Percentiles rank a stretch among this genome's conserved stretches.
phyloP scores from a whole-genome alignment of 2,888 invertebrate genomes.

The Cosmopolites sordidus region DNA sequence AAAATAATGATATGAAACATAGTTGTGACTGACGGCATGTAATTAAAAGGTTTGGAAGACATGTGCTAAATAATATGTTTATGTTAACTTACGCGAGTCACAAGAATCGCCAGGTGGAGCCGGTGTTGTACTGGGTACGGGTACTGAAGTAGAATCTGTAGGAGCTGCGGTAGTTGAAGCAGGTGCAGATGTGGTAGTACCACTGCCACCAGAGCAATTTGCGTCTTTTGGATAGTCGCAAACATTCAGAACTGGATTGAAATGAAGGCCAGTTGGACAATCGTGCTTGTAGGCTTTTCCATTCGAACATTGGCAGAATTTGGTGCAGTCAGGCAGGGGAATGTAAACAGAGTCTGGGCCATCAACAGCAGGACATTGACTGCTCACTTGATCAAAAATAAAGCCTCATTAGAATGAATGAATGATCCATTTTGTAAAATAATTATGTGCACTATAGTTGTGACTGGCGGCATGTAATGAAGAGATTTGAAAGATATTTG shows the following conservation, averaged over 20 bases:
- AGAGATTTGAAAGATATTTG: background rate
- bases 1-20: too few relatives aligned
- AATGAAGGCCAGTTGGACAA: conserved; percentile 26
- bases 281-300: conserved; percentile 25
- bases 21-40: too few relatives aligned
- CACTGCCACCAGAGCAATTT: conserved; percentile 16
- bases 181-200: too few relatives aligned
- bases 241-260: conserved; percentile 28
- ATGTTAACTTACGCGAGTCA: background rate
- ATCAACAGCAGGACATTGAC: conserved; percentile 27
- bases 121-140: background rate
- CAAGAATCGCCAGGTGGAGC: conserved; percentile 1
- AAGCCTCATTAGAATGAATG: too few relatives aligned
- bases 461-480: too few relatives aligned
- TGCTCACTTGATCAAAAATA: too few relatives aligned
- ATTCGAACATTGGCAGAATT: conserved; percentile 32
- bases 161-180: background rate
- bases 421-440: too few relatives aligned
- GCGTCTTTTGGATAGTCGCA: conserved; percentile 29
- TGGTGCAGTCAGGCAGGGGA: conserved; percentile 29
- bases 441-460: too few relatives aligned
- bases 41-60: too few relatives aligned
- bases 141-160: background rate
- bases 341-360: conserved; percentile 29
- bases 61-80: background rate